Evolutionary conservation across 1,140 invertebrate species (phyloP).

Genomic region (Procambarus virginalis): DNA sequence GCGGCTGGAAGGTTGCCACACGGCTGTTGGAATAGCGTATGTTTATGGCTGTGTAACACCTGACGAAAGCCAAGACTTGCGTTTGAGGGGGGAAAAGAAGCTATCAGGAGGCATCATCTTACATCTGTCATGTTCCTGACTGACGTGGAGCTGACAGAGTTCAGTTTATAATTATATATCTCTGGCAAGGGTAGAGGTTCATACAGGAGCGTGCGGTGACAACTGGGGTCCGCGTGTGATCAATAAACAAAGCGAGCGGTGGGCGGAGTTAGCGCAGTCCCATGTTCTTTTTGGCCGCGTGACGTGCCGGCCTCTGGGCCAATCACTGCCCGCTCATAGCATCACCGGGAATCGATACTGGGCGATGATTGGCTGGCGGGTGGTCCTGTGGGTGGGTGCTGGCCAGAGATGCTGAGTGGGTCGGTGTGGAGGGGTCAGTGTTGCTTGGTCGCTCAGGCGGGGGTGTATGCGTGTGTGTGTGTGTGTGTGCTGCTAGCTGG

Average conservation of each 20-base stretch:
- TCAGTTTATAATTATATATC: no score
- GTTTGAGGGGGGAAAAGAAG: no score
- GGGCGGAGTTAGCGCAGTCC: slow-evolving; percentile 39
- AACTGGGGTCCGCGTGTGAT: slow-evolving; percentile 11
- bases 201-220: neutral
- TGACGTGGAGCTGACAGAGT: no score
- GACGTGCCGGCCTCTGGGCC: neutral
- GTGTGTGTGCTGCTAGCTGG: neutral
- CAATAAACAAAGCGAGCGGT: slow-evolving; percentile 27
- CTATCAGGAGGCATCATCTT: no score
- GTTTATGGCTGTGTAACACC: no score
- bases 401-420: slow-evolving; percentile 17
- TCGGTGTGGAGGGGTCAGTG: slow-evolving; percentile 8
- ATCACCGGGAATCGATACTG: slow-evolving; percentile 24
- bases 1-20: no score
- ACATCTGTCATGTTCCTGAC: no score
- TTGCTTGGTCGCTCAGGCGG: neutral
- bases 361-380: slow-evolving; percentile 22
- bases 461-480: neutral
- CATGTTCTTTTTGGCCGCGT: slow-evolving; percentile 21
- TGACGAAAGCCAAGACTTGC: no score
- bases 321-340: slow-evolving; percentile 14
- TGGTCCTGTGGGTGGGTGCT: neutral
- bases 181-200: no score
- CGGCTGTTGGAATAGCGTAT: no score